Percentiles rank a stretch among this genome's conserved stretches.
Conservation (phyloP, 2,797 vertebrate genomes). For the Eurystomus glaucurus region DNA sequence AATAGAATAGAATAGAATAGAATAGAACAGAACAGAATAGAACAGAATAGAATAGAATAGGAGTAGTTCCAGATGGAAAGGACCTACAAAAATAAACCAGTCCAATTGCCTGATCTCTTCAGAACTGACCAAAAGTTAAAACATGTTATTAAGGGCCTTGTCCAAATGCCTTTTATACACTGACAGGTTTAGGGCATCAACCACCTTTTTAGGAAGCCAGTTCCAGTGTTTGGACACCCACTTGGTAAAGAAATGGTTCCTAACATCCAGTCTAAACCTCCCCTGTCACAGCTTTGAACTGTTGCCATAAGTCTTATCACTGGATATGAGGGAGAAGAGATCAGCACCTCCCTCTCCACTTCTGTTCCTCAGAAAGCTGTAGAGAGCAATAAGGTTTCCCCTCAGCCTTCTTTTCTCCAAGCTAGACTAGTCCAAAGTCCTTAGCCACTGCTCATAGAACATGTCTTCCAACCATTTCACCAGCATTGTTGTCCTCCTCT, state of each 20-base stretch:
- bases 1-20: no score
- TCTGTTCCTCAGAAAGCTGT: no score
- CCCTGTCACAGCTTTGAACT: not conserved
- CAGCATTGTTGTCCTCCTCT: not conserved
- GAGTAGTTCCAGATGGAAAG: not conserved
- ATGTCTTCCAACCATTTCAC: not conserved
- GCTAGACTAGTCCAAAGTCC: not conserved
- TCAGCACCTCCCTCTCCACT: no score
- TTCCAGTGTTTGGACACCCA: not conserved
- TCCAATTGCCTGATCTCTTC: not conserved
- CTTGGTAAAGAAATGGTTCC: no score
- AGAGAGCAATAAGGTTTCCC: no score
- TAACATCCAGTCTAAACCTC: not conserved
- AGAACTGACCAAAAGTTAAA: not conserved
- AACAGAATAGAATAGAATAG: not conserved
- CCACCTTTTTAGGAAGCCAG: fast-evolving
- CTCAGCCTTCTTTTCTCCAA: not conserved
- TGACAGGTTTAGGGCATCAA: not conserved
- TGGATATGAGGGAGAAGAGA: no score
- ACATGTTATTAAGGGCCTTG: not conserved
- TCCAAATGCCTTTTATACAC: not conserved
- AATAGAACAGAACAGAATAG: no score
- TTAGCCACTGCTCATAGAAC: fast-evolving
- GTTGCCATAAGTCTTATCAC: not conserved
- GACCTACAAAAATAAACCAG: fast-evolving